Conservation (phyloP, 2,113 vertebrate species). For the Ailuropoda melanoleuca region DNA sequence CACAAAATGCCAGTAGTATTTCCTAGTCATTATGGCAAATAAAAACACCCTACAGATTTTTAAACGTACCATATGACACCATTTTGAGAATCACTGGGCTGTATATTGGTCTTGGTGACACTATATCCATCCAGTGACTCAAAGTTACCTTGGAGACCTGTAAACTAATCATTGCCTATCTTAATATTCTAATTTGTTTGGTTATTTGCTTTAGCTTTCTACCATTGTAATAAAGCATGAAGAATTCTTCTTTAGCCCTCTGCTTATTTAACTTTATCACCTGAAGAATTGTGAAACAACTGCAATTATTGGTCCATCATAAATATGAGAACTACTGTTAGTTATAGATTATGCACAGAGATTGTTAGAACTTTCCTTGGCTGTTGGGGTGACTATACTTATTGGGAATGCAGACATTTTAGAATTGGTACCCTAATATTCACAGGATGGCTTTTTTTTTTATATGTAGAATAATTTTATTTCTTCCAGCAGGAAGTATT, state of each 20-base stretch:
- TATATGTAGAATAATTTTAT: conserved; percentile 1
- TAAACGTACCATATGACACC: background rate
- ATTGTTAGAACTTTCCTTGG: background rate
- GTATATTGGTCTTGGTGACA: background rate
- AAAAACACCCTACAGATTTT: background rate
- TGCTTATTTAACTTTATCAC: background rate
- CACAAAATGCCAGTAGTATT: background rate
- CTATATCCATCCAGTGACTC: background rate
- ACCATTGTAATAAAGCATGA: background rate
- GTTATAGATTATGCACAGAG: background rate
- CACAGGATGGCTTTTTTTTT: background rate
- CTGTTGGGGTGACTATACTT: background rate
- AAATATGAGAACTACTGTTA: background rate
- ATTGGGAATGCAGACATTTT: background rate
- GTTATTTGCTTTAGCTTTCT: conserved; percentile 20
- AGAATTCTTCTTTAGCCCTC: conserved; percentile 27
- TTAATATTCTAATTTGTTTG: background rate
- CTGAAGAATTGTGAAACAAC: conserved; percentile 25
- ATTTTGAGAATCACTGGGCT: background rate
- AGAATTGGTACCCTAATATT: background rate
- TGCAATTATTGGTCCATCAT: background rate
- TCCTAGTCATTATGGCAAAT: background rate
- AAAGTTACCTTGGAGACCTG: background rate
- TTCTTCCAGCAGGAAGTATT: background rate
- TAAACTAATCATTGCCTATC: background rate